Evolutionary conservation across 2,888 invertebrate species (phyloP), one percentile per base, ranked within the genome.

Genomic region (Scelioninae gen. 1): DNA sequence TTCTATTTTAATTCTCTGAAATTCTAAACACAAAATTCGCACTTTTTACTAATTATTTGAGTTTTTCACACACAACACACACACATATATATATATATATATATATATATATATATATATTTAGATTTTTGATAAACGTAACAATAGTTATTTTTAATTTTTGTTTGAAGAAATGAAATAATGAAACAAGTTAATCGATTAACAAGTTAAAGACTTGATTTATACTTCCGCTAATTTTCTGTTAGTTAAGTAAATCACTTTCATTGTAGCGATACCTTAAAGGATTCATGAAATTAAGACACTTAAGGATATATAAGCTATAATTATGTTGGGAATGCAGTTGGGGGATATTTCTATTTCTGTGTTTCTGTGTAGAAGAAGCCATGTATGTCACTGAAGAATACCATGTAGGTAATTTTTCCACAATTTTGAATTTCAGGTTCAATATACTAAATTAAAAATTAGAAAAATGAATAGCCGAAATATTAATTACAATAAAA

Each of bases 381-480:
- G 87, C 80, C 83, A 85, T 83, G 86, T 87, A 88, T 88, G 89
- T 87, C 88, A 90, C 84, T 88, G 85, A 88, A 89, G 88, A 88
- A 89, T 88, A 65, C 79, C 32, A 49, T 15, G 9, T 23, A 23
- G 23, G 23, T 23, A 23, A 23, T 23, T 23, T 23, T 23, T 23
- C 1, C 23, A 23, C 23, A 23, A 23, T 2, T 2, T 23, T 23
- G 23, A 23, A 23, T 23, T 23, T 23, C 23, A 23, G 23, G 2
- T 23, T 23, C 4, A 23, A 2, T 23, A 23, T 4, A 23, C 23
- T 23, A 23, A 23, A 23, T 23, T 2, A 4, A 23, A n/a, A n/a
- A n/a, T n/a, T n/a, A n/a, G n/a, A n/a, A n/a, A n/a, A n/a, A n/a
- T n/a, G n/a, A n/a, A n/a, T n/a, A n/a, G n/a, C n/a, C n/a, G n/a